Evolutionary conservation across 1,140 invertebrate genomes (phyloP).

Genomic region (Battus philenor): DNA sequence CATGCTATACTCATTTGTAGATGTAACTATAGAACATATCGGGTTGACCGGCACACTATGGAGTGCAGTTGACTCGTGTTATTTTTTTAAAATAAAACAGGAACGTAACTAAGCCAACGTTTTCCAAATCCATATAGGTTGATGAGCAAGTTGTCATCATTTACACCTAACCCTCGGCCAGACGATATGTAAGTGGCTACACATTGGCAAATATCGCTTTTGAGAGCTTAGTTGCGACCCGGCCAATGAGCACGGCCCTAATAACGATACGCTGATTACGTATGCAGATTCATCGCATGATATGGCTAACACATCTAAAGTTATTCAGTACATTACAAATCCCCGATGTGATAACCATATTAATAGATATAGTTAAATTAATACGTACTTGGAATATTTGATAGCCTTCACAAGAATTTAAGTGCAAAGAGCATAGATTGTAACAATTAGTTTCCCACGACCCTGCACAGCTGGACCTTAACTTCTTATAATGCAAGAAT

Average conservation of each 20-base stretch:
- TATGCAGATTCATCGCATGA: slow-evolving; percentile 6
- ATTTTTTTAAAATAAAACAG: background rate
- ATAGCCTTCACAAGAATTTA: slow-evolving; percentile 30
- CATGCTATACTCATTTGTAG: too few relatives aligned
- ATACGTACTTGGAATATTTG: slow-evolving; percentile 23
- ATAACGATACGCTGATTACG: slow-evolving; percentile 30
- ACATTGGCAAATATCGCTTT: slow-evolving; percentile 34
- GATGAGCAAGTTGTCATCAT: slow-evolving; percentile 65
- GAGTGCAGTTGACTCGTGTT: too few relatives aligned
- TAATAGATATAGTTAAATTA: slow-evolving; percentile 9
- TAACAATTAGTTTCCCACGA: slow-evolving; percentile 36
- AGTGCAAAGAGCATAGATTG: slow-evolving; percentile 44
- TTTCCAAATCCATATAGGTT: slow-evolving; percentile 42
- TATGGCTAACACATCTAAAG: background rate
- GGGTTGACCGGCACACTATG: too few relatives aligned
- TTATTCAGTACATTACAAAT: slow-evolving; percentile 3
- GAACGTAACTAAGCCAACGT: slow-evolving; percentile 3
- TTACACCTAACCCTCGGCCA: slow-evolving; percentile 44
- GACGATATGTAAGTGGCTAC: slow-evolving; percentile 61
- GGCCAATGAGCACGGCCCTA: slow-evolving; percentile 34
- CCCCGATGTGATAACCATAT: slow-evolving; percentile 19
- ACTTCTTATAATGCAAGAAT: slow-evolving; percentile 35
- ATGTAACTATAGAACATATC: too few relatives aligned
- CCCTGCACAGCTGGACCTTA: slow-evolving; percentile 49
- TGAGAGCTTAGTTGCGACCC: slow-evolving; percentile 40